These are phyloP conservation scores for Malurus melanocephalus DNA, from an alignment of 2,113 vertebrate species.

Conservation along the genomic window DNA sequence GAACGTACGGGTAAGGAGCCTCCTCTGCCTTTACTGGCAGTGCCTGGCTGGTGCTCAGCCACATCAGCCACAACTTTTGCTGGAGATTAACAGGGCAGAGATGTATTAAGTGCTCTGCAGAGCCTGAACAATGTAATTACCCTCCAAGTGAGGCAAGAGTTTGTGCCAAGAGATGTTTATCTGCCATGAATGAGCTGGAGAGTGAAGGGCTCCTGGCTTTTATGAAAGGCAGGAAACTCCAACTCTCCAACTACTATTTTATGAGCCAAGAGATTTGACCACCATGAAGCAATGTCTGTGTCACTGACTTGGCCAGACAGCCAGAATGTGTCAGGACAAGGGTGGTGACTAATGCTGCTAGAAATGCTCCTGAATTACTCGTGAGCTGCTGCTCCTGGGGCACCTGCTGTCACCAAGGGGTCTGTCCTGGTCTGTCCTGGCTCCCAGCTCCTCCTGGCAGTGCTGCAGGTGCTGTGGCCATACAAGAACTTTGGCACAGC, in stretches of 20 bases:
- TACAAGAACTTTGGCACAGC: not conserved
- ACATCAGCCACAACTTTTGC: not conserved
- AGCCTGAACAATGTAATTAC: conserved; percentile 33
- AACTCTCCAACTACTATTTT: conserved; percentile 28
- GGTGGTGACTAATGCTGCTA: conserved; percentile 14
- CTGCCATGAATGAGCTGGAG: conserved; percentile 39
- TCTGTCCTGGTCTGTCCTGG: not conserved
- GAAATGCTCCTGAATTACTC: not conserved
- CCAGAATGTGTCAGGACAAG: not conserved
- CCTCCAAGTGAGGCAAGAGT: conserved; percentile 35
- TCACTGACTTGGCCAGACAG: conserved; percentile 47
- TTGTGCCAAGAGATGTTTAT: conserved; percentile 70
- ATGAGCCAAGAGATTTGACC: conserved; percentile 55
- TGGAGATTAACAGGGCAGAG: not conserved
- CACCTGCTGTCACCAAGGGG: not conserved
- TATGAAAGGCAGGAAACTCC: conserved; percentile 62
- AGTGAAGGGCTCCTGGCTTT: conserved; percentile 34
- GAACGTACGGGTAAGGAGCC: accelerated
- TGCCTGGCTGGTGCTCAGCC: not conserved
- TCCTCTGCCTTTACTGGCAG: not conserved
- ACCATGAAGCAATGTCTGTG: conserved; percentile 36
- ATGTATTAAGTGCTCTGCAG: conserved; percentile 3
- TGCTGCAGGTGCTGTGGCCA: not conserved
- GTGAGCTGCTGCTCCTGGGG: not conserved
- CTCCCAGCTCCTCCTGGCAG: not conserved